Evolutionary conservation across 2,888 invertebrate species (phyloP), one percentile per base, ranked within the genome.

Genomic region (Pachycephus smyrnensis): DNA sequence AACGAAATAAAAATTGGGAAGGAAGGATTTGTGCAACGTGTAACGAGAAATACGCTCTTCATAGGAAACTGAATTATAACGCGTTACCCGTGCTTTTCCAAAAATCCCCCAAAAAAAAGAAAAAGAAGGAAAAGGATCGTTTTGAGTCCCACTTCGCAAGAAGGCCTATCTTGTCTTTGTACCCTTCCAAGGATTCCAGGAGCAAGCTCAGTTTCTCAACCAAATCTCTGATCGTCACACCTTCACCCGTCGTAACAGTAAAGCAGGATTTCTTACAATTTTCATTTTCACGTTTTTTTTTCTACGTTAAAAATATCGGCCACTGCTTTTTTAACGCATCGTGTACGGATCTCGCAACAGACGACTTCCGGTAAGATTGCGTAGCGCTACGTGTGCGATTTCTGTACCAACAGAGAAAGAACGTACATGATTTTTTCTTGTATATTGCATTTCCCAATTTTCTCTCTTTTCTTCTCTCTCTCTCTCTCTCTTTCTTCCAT

Each of bases 41-140:
- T 55, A 6, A 23, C 55, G 23, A 55, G 23, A 23, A 15, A 55
- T 55, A 55, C 6, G 15, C 23, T 23, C 23, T 55, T 55, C 9
- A 1, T 2, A 55, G 23, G 23, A 55, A 55, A 23, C 55, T 55
- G 23, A 9, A 55, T 55, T 9, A 23, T 55, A 23, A 23, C 9
- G 55, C 40, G 40, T 40, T 40, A 23, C 23, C 15, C 15, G 15
- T 15, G 23, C 4, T 40, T 55, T 55, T 55, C 23, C 9, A 9
- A 55, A 55, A 55, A 23, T 9, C 9, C 9, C 23, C 40, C 6
- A 6, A 12, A 68, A 23, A 71, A 75, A 73, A 12, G 32, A 31
- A 69, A 33, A 35, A 9, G 4, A 69, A 35, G 73, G 77, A 78
- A 68, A 80, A 83, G 82, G 79, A 80, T 81, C 82, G 80, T 74